Evolutionary conservation across 2,113 vertebrate genomes (phyloP), one percentile per base, ranked within the genome.

Genomic region (Emydocephalus ijimae): DNA sequence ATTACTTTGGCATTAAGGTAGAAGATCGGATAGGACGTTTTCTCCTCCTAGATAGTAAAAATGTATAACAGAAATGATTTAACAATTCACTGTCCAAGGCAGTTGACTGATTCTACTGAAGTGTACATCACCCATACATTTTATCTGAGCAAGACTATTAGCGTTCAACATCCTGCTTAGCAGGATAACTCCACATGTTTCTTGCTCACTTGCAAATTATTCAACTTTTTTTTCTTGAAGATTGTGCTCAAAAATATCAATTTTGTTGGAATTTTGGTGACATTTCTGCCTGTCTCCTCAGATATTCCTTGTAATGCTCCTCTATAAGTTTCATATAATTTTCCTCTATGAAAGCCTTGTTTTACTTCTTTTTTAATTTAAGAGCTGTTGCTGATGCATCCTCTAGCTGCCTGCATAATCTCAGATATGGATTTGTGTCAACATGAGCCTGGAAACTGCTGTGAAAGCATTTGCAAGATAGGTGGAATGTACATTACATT

Each of bases 271-370:
- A 81, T 39, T 21, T 39, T 81, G 69, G 21, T 15, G 39, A 81
- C 39, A 3, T 9, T 39, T 81, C 34, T 81, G 69, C 69, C 69
- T 39, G 18, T 39, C 69, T 81, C 69, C 6, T 97, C 96, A 97
- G 96, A 95, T 95, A 94, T 96, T 96, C 93, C 95, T 96, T 93
- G 6, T 96, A 92, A 94, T 93, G 96, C 95, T 97, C 4, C 97
- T 98, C 97, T 97, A 94, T 95, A 96, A 95, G 96, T 95, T 26
- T 96, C 97, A 97, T 96, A 92, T 89, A 94, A 95, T 95, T 96
- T 97, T 96, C 95, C 96, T 95, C 9, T 96, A 97, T 97, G 97
- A 98, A 98, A 97, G 97, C 21, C 34, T 45, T 56, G 9, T 39
- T 57, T 98, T 98, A 4, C 12, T 97, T 97, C 96, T 98, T 95